Base-by-base conservation (phyloP, 2,888 invertebrate genomes). In the Acronicta psi region DNA sequence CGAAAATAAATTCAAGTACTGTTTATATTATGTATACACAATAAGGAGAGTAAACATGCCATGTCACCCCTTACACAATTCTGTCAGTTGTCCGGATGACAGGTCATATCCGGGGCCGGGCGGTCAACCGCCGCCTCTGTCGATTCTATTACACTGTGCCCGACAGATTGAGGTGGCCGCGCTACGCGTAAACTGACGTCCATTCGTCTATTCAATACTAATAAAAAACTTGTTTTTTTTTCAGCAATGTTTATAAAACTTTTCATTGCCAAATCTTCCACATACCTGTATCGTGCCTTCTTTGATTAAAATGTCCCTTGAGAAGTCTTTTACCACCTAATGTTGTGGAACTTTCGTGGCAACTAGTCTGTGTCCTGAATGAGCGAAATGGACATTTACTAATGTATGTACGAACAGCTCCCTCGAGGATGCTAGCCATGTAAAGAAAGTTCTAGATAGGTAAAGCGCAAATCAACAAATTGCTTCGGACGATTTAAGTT, bases 61-160 rank as follows among this genome's bases (percentile, higher is more conserved):
- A 66, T 77, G 83, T 81, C 82, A 83, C 81, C 83, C 80, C 81
- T 80, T 82, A 84, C 83, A 82, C 84, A 81, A 86, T 82, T 81
- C 84, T 84, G 88, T 88, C 89, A 85, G 85, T 84, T 80, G 77
- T 69, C 81, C 86, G 87, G 86, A 84, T 89, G 92, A 92, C 91
- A 89, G 91, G 88, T 88, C 87, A 89, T 90, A 90, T 89, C 91
- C 88, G 90, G 88, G 77, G 80, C 75, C 79, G 80, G 75, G 74
- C 86, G 87, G 87, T 86, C 88, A 84, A 84, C 84, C 86, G 75
- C 80, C 69, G 86, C 81, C 80, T 85, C 84, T 84, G 87, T 89
- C 90, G 87, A 89, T 92, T 91, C 91, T 90, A 91, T 90, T 90
- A 91, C 87, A 80, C 86, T 88, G 90, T 82, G 65, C 74, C 62